Base-by-base conservation (phyloP, 37 sponge, comb jelly and placozoan genomes). In the Oopsacas minuta region DNA sequence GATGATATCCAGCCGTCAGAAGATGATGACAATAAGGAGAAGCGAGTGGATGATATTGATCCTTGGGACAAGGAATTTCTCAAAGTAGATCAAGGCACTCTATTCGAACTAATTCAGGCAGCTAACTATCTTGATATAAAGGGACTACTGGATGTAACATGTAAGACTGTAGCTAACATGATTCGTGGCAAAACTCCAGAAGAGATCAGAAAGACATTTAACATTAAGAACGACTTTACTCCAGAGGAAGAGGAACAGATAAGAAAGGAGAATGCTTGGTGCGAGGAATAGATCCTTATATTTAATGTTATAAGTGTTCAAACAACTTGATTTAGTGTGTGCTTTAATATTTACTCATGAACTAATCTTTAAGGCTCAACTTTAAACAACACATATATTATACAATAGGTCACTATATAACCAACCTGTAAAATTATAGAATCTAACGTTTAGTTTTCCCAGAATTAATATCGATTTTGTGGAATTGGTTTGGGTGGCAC, bases 131-230 rank as follows among this genome's bases (percentile, higher is more conserved):
- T 99, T 85, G 99, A 99, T 87, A 99, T 99, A 81, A 99, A 99
- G 88, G 99, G 99, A 25, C 89, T 98, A 0, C 86, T 98, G 42
- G 99, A 98, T 82, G 95, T 95, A 8, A 95, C 99, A 12, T 98
- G 99, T 83, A 98, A 98, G 83, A 98, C 99, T n/a, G 99, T 98
- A 15, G 99, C 97, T 20, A 96, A 96, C 86, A 96, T 96, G 97
- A 96, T 96, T 35, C 94, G 94, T 83, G 97, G 96, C 69, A 38
- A 82, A 83, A 95, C 88, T n/a, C 96, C 99, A 22, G 99, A 95
- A 38, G 99, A 98, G 82, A 98, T 98, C 37, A 81, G 99, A 37
- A 98, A 95, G 86, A 95, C 99, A 12, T 98, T 98, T 86, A 98
- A 42, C 15, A 42, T 42, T 42, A 15, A 8, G 36, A 42, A 42